These are phyloP conservation scores for Chaetodon auriga DNA, from an alignment of 2,113 vertebrate genomes.

Conservation along the genomic window DNA sequence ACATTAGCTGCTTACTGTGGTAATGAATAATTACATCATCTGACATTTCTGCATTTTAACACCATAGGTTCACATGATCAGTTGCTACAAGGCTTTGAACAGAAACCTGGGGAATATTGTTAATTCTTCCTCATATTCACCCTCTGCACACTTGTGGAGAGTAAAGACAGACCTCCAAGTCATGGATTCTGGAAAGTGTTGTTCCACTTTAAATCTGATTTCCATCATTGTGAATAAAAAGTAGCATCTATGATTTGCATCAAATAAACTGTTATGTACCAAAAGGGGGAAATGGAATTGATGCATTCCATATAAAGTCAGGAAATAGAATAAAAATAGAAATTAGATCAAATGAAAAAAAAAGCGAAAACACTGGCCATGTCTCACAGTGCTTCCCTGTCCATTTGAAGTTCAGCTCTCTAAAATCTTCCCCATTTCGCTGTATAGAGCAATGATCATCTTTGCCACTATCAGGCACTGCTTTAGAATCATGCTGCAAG, in stretches of 20 bases:
- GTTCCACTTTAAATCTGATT: background rate
- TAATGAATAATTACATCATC: background rate
- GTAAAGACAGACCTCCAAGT: background rate
- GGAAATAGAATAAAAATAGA: background rate
- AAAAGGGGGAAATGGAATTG: background rate
- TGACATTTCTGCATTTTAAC: constrained; percentile 7
- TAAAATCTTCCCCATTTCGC: background rate
- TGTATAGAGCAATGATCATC: background rate
- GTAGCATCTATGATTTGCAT: background rate
- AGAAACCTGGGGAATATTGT: background rate
- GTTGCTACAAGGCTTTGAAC: constrained; percentile 2
- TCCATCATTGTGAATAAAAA: background rate
- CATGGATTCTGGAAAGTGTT: background rate
- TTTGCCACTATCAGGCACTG: background rate
- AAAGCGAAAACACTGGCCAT: background rate
- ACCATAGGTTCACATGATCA: background rate
- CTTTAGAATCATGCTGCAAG: background rate
- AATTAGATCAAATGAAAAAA: background rate
- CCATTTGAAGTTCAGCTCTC: background rate
- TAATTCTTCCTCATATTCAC: background rate
- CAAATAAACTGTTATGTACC: background rate
- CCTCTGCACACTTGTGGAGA: background rate
- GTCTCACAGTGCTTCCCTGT: background rate
- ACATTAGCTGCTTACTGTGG: background rate
- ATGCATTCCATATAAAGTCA: background rate